Evolutionary conservation across 2,888 invertebrate genomes (phyloP), one percentile per base, ranked within the genome.

Genomic region (Psylliodes chrysocephalus): DNA sequence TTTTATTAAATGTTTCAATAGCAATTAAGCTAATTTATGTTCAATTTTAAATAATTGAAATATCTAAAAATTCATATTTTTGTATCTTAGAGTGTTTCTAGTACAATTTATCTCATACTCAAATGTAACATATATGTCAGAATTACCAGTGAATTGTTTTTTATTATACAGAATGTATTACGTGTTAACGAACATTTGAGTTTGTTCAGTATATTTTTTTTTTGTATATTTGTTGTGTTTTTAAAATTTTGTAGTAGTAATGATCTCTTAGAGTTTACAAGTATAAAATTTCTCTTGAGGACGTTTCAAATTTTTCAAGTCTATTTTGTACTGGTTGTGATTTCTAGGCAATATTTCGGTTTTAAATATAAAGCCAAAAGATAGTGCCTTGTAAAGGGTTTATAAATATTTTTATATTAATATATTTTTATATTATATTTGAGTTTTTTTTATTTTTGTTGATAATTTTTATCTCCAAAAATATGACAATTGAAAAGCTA

Each of bases 291-390:
- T 46, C n/a, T 38, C n/a, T 12, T 40, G 19, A 19, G 22, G 2
- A 25, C 33, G 8, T 55, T 54, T 54, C n/a, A 33, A 54, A 46
- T 28, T 19, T n/a, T 52, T 30, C 28, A 28, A 55, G 54, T 55
- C 28, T 28, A 61, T 35, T 54, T 64, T 65, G 55, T 64, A 64
- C 60, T 62, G 69, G 72, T 73, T 72, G 71, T 73, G 71, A 73
- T 71, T 68, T 60, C 60, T 66, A 66, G 71, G 73, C 75, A 75
- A 75, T 75, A 74, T 73, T 67, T 73, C 66, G 69, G 71, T 73
- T 73, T 73, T 66, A 62, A 68, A 56, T 66, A 66, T 64, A 67
- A 68, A 72, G 73, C 72, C 73, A 73, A 73, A 74, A 71, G 72
- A 72, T 71, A 63, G 69, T 70, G 70, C 72, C 69, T 73, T 71